These are phyloP conservation scores for Tortricodes alternella DNA, from an alignment of 2,888 invertebrate genomes.

Conservation along the genomic window DNA sequence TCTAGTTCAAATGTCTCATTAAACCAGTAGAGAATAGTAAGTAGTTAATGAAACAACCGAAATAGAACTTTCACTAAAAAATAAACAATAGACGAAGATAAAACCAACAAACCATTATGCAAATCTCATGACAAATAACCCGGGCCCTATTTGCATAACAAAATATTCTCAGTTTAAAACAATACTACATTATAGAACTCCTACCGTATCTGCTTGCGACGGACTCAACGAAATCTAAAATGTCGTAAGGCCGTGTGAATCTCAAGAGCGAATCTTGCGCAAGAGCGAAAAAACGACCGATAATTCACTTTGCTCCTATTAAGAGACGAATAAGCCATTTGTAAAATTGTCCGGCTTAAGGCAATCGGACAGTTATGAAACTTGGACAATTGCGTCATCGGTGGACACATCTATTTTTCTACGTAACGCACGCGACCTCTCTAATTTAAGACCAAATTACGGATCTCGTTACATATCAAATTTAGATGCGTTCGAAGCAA, in stretches of 20 bases:
- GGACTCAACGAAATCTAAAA: conserved; percentile 64
- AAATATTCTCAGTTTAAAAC: conserved; percentile 63
- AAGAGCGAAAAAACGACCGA: conserved; percentile 56
- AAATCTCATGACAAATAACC: conserved; percentile 36
- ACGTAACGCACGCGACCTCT: conserved; percentile 58
- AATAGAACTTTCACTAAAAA: conserved; percentile 27
- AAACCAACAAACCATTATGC: conserved; percentile 29
- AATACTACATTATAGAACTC: conserved; percentile 67
- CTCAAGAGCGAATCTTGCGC: conserved; percentile 50
- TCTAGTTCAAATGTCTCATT: not conserved
- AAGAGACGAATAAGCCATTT: conserved; percentile 66
- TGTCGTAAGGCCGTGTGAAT: conserved; percentile 77
- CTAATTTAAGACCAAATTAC: conserved; percentile 41
- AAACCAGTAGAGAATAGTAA: conserved; percentile 10
- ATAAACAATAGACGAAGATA: conserved; percentile 26
- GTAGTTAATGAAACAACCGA: conserved; percentile 17
- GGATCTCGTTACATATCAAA: conserved; percentile 6
- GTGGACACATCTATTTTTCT: conserved; percentile 60
- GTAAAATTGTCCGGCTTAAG: conserved; percentile 68
- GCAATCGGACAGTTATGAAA: conserved; percentile 70
- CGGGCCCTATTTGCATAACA: conserved; percentile 61
- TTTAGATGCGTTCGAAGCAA: conserved; percentile 7
- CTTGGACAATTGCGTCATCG: conserved; percentile 50
- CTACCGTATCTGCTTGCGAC: conserved; percentile 64
- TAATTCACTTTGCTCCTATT: conserved; percentile 67